Evolutionary conservation across 92 coral and sea anemone species (phyloP).

Genomic region (Phenganax subtilis): DNA sequence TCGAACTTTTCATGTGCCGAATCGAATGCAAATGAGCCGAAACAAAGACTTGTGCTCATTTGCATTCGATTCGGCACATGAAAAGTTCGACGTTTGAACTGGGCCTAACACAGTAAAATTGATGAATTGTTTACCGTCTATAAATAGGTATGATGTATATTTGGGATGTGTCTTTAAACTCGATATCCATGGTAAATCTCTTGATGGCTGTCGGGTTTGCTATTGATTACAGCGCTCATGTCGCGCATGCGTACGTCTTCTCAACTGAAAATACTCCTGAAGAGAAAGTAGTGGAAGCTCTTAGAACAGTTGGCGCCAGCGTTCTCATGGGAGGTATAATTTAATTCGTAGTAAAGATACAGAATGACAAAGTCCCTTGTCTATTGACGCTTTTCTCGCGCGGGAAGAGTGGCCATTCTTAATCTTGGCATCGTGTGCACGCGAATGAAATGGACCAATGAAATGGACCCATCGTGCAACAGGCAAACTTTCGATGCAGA

Average conservation of each 20-base stretch:
- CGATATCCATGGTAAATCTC: constrained; percentile 83
- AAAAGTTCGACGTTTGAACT: background rate
- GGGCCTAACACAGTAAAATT: background rate
- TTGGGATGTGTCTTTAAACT: constrained; percentile 77
- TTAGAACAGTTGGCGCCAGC: constrained; percentile 82
- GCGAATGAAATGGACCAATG: too few relatives aligned
- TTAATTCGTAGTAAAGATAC: background rate
- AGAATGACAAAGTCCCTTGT: too few relatives aligned
- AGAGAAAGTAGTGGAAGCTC: constrained; percentile 73
- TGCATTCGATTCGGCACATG: too few relatives aligned
- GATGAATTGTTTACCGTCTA: background rate
- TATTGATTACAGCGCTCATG: constrained; percentile 91
- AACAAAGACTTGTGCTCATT: too few relatives aligned
- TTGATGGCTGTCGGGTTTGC: constrained; percentile 91
- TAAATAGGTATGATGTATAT: constrained; percentile 59
- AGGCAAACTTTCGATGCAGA: too few relatives aligned
- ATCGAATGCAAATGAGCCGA: too few relatives aligned
- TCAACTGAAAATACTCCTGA: constrained; percentile 59
- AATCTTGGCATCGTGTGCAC: too few relatives aligned
- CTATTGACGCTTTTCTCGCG: too few relatives aligned
- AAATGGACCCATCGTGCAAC: too few relatives aligned
- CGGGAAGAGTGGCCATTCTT: too few relatives aligned
- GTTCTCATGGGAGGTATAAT: constrained; percentile 78
- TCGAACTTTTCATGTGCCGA: too few relatives aligned
- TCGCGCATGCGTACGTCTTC: constrained; percentile 80